These are phyloP conservation scores for Bradypodion ventrale DNA, from an alignment of 2,797 vertebrate genomes.

Conservation along the genomic window DNA sequence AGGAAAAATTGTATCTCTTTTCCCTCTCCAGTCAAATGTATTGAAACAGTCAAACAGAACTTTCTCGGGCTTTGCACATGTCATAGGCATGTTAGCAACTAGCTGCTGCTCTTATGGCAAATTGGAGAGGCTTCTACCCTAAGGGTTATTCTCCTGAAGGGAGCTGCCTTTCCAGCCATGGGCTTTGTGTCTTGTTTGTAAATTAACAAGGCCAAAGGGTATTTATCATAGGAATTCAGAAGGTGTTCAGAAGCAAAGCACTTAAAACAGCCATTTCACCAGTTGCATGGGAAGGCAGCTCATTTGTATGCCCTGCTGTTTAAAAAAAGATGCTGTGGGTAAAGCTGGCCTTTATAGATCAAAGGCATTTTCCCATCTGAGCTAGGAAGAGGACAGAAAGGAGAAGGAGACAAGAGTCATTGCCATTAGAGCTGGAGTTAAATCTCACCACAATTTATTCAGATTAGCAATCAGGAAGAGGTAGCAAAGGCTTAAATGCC, in stretches of 20 bases:
- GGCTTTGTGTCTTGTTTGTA: conserved; percentile 3
- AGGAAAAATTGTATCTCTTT: background rate
- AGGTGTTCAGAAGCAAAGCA: conserved; percentile 3
- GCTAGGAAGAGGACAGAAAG: background rate
- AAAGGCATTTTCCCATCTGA: conserved; percentile 2
- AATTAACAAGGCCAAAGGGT: conserved; percentile 5
- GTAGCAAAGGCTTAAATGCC: background rate
- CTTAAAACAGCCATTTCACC: conserved; percentile 11
- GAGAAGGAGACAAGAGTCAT: background rate
- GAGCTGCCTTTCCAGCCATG: background rate
- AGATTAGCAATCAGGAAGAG: background rate
- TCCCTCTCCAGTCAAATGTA: background rate
- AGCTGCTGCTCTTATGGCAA: background rate
- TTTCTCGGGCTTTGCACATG: conserved; percentile 5
- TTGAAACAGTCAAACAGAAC: background rate
- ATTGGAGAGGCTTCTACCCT: background rate
- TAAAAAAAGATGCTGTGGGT: background rate
- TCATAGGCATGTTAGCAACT: background rate
- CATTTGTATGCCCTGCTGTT: background rate
- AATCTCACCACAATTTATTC: conserved; percentile 3
- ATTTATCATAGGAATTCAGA: background rate
- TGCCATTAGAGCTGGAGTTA: background rate
- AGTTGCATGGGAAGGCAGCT: background rate
- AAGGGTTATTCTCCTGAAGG: background rate
- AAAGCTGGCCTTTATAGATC: background rate